Evolutionary conservation across 2,888 invertebrate genomes (phyloP), one percentile per base, ranked within the genome.

Genomic region (Xestia rhomboidea): DNA sequence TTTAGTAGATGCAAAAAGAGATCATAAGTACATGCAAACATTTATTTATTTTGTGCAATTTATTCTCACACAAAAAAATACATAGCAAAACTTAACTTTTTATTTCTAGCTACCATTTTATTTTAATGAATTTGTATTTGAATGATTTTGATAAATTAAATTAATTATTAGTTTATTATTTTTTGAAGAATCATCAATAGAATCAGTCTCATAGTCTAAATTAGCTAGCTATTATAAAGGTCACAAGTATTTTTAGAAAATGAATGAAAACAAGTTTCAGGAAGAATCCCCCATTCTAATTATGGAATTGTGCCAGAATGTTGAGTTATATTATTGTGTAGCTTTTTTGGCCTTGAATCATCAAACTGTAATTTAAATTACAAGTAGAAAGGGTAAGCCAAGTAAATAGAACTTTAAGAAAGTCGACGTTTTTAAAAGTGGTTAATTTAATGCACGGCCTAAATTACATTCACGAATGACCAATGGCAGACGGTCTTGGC

Each of bases 281-380:
- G 38, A 60, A 77, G n/a, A 15, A 49, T 21, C 11, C 41, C 2
- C 21, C 30, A 60, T 30, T 46, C 7, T 21, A 11, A 49, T 27
- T 30, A n/a, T 60, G 77, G 30, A 30, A 76, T 30, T n/a, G n/a
- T 68, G 46, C 46, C 38, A 68, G n/a, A 67, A 60, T 67, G 5
- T 60, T n/a, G n/a, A 49, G 21, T 67, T 49, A 24, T 76, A 30
- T 46, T 38, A 27, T 63, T 27, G 5, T 73, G 24, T 8, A 18
- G 18, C 24, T 74, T 38, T 18, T 41, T 18, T 54, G 27, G 27
- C 44, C 11, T 30, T 60, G 18, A 66, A 49, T 3, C 3, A 34
- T 41, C 34, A 44, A 54, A 15, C n/a, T 8, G 13, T 46, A n/a
- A 34, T 73, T 11, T 41, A 27, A 60, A 46, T 27, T 46, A 46